Conservation (phyloP, 2,888 invertebrate species). For the Epicampocera succincta region DNA sequence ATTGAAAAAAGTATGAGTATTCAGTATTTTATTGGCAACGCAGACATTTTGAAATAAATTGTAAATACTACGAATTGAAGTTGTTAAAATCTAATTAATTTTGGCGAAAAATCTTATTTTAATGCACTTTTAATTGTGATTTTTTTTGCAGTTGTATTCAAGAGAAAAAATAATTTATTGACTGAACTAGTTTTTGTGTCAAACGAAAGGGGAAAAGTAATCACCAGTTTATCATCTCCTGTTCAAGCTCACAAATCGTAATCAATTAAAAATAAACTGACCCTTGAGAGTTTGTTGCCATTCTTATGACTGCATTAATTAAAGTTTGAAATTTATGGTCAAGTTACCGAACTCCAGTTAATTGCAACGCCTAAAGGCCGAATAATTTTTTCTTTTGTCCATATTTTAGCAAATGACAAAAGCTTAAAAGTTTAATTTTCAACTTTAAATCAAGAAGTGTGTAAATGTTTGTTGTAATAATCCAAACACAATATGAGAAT, state of each 20-base stretch:
- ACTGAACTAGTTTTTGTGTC: slow-evolving; percentile 17
- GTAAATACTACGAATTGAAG: slow-evolving; percentile 20
- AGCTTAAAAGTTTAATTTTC: neutral
- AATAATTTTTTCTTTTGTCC: slow-evolving; percentile 20
- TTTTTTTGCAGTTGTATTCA: slow-evolving; percentile 1
- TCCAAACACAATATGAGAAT: too few species aligned
- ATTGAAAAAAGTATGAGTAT: slow-evolving; percentile 19
- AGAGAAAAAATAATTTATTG: neutral
- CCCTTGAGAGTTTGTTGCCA: slow-evolving; percentile 2
- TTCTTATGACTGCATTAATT: slow-evolving; percentile 1
- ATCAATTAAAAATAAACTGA: slow-evolving; percentile 23
- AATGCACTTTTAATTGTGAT: slow-evolving; percentile 53
- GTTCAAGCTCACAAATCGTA: slow-evolving; percentile 13
- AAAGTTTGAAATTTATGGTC: slow-evolving; percentile 22
- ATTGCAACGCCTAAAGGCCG: slow-evolving; percentile 31
- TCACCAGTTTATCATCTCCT: slow-evolving; percentile 5
- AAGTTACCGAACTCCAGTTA: slow-evolving; percentile 35
- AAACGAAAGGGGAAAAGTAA: slow-evolving; percentile 27
- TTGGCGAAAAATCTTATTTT: slow-evolving; percentile 25
- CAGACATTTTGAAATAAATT: slow-evolving; percentile 19
- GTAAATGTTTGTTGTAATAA: too few species aligned
- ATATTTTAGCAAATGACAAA: slow-evolving; percentile 16
- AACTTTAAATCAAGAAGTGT: too few species aligned
- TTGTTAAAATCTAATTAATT: slow-evolving; percentile 57
- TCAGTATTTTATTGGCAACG: slow-evolving; percentile 7